Percentiles rank a stretch among this genome's conserved stretches.
These are phyloP conservation scores for Drosophila navojoa DNA, from an alignment of 1,140 invertebrate species.

Conservation along the genomic window DNA sequence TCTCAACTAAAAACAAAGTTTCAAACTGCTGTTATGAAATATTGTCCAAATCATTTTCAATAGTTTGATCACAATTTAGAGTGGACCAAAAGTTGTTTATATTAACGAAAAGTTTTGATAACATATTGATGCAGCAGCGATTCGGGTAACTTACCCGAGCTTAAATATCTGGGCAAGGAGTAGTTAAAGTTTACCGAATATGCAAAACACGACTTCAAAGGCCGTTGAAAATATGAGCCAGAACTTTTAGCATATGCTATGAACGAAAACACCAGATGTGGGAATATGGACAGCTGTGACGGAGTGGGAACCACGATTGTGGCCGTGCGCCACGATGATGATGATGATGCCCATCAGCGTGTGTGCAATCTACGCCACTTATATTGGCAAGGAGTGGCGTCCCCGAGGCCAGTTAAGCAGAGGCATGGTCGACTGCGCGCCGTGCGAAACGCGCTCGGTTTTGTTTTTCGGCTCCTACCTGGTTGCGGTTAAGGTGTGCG, in stretches of 20 bases:
- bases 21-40: background rate
- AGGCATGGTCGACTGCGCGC: slow-evolving; percentile 7
- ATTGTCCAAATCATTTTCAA: background rate
- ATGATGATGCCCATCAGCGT: slow-evolving; percentile 8
- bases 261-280: background rate
- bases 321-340: background rate
- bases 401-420: slow-evolving; percentile 22
- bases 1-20: background rate
- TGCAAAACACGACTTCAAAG: background rate
- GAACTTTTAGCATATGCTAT: slow-evolving; percentile 23
- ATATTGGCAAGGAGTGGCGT: slow-evolving; percentile 10
- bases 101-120: background rate
- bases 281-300: slow-evolving; percentile 12
- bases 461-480: slow-evolving; percentile 10
- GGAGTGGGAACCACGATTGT: background rate
- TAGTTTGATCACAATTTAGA: background rate
- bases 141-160: background rate
- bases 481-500: slow-evolving; percentile 30
- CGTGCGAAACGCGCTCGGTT: slow-evolving; percentile 10
- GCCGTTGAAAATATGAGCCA: background rate
- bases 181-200: background rate
- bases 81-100: background rate
- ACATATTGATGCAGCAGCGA: background rate
- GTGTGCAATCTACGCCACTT: slow-evolving; percentile 34
- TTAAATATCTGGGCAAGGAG: slow-evolving; percentile 8